Evolutionary conservation across 2,113 vertebrate species (phyloP).

Genomic region (Lophotis ruficrista): DNA sequence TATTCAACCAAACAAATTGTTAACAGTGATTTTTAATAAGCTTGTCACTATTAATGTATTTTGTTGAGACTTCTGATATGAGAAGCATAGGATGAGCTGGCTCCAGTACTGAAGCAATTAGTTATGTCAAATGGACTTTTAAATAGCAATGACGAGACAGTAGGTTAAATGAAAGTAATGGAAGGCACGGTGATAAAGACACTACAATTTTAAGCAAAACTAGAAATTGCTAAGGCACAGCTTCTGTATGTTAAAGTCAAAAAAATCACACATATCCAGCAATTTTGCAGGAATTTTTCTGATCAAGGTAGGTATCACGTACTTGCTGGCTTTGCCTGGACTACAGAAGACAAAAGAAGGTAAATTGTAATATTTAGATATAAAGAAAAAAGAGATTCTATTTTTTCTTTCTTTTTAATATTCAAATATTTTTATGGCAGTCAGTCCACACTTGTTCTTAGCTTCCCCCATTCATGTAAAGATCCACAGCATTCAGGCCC

Average conservation of each 20-base stretch:
- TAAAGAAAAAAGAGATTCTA: background rate
- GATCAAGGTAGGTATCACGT: conserved; percentile 17
- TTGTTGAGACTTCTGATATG: background rate
- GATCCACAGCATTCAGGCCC: background rate
- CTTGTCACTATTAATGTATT: background rate
- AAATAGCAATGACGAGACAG: background rate
- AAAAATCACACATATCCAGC: background rate
- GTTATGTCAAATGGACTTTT: background rate
- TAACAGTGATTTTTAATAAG: background rate
- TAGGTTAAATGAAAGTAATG: conserved; percentile 11
- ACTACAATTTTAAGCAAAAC: background rate
- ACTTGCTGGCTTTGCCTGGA: conserved; percentile 58
- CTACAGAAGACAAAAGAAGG: conserved; percentile 35
- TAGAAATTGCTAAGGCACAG: background rate
- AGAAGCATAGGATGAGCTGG: background rate
- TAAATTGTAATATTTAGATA: background rate
- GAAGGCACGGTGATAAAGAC: background rate
- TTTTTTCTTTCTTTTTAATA: background rate
- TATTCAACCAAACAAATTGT: background rate
- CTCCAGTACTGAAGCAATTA: background rate
- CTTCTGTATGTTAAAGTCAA: background rate
- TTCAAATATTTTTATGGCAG: background rate
- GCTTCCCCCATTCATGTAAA: background rate
- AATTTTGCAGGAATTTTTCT: conserved; percentile 20
- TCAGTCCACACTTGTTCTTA: background rate